These are phyloP conservation scores for Aporophyla nigra DNA, from an alignment of 2,888 invertebrate genomes.

Conservation along the genomic window DNA sequence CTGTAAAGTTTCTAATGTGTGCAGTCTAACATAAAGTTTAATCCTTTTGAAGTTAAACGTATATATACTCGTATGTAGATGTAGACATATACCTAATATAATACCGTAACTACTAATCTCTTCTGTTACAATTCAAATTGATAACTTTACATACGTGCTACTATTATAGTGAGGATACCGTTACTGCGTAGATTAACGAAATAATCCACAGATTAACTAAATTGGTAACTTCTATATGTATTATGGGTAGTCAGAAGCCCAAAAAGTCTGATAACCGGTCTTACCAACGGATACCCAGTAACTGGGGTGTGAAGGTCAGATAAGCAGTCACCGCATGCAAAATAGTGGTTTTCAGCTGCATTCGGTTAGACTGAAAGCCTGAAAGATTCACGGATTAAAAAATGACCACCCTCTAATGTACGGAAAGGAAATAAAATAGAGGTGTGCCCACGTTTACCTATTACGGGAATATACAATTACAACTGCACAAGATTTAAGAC, in stretches of 20 bases:
- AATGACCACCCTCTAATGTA: not conserved
- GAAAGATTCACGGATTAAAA: not conserved
- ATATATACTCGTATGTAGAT: not conserved
- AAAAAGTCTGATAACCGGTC: not conserved
- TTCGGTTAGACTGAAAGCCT: not conserved
- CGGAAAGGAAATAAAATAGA: not conserved
- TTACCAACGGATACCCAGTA: not conserved
- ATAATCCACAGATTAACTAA: constrained; percentile 35
- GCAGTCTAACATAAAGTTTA: not conserved
- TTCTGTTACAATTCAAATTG: constrained; percentile 31
- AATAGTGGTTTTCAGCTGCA: not conserved
- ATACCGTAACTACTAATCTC: constrained; percentile 19
- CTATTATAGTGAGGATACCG: constrained; percentile 2
- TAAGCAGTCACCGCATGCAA: not conserved
- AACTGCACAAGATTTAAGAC: not conserved
- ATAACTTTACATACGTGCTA: constrained; percentile 36
- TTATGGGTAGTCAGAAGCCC: not conserved
- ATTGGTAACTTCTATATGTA: constrained; percentile 20
- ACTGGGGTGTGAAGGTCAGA: not conserved
- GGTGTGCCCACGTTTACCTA: not conserved
- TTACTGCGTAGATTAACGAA: constrained; percentile 17
- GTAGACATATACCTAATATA: not conserved
- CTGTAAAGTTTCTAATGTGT: not conserved
- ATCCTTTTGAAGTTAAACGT: constrained; percentile 14
- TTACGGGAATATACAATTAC: not conserved